These are phyloP conservation scores for Metopia argyrocephala DNA, from an alignment of 2,888 invertebrate genomes.

Conservation along the genomic window DNA sequence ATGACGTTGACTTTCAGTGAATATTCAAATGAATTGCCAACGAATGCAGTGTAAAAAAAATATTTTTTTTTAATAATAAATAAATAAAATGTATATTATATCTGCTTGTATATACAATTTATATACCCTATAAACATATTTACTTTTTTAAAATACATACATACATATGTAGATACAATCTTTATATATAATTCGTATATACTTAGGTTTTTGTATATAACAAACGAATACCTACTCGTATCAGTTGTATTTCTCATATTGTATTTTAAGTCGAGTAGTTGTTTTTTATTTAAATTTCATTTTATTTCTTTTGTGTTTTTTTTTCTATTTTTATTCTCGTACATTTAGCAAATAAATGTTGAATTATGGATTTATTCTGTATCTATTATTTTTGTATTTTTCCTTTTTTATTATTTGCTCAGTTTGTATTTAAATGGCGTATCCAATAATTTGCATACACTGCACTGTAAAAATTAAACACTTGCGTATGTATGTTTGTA, in stretches of 20 bases:
- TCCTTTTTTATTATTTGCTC: neutral
- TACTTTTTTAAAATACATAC: constrained; percentile 8
- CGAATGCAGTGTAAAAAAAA: too few relatives aligned
- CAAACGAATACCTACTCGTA: neutral
- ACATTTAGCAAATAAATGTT: neutral
- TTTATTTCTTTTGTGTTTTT: neutral
- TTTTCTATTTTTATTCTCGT: neutral
- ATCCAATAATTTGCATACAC: too few relatives aligned
- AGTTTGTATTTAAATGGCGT: neutral
- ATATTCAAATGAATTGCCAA: constrained; percentile 58
- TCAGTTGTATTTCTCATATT: too few relatives aligned
- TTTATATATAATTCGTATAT: neutral
- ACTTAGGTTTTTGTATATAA: constrained; percentile 1
- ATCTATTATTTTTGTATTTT: constrained; percentile 32
- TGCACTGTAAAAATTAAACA: too few relatives aligned
- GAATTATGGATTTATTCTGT: constrained; percentile 57
- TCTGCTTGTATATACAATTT: too few relatives aligned
- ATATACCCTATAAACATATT: constrained; percentile 6
- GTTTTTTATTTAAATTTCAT: too few relatives aligned
- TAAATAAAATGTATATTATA: too few relatives aligned
- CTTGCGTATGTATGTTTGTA: too few relatives aligned
- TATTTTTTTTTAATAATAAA: too few relatives aligned
- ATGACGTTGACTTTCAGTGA: constrained; percentile 53
- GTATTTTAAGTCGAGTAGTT: too few relatives aligned
- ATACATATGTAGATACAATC: neutral